A percentile compares a stretch with the other conserved stretches of the same genome.
Conservation (phyloP, 1,140 invertebrate genomes). For the Argopecten irradians region DNA sequence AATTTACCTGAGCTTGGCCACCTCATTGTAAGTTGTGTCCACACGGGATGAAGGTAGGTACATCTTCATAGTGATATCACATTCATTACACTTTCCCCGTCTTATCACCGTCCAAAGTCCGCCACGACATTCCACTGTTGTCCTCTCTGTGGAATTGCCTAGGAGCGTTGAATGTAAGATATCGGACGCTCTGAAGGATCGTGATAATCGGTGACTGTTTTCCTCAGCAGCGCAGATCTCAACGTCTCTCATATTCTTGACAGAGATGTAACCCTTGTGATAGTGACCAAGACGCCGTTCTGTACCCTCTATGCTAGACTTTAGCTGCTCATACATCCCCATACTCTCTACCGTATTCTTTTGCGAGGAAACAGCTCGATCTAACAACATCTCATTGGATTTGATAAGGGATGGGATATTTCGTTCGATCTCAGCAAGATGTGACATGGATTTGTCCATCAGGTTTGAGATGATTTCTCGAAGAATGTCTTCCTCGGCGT, state of each 20-base stretch:
- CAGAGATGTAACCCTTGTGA: constrained; percentile 45
- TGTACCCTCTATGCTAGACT: constrained; percentile 38
- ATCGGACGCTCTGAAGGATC: neutral
- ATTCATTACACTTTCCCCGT: constrained; percentile 26
- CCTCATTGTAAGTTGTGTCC: constrained; percentile 49
- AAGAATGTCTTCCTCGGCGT: constrained; percentile 32
- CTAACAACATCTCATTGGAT: constrained; percentile 58
- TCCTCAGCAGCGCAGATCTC: constrained; percentile 22
- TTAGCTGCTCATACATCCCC: constrained; percentile 44
- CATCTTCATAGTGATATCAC: constrained; percentile 35
- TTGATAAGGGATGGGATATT: constrained; percentile 61
- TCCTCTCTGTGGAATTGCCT: neutral
- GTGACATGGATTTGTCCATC: constrained; percentile 43
- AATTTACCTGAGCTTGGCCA: constrained; percentile 55
- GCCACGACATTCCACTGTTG: neutral
- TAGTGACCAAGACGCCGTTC: constrained; percentile 38
- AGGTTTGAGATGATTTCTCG: constrained; percentile 42
- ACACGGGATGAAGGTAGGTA: constrained; percentile 40
- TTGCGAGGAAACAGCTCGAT: constrained; percentile 51
- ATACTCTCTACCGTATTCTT: constrained; percentile 4
- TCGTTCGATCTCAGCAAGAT: constrained; percentile 39
- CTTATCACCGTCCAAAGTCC: constrained; percentile 36
- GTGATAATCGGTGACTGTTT: neutral
- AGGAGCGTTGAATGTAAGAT: neutral
- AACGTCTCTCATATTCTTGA: constrained; percentile 42